A percentile compares a stretch with the other conserved stretches of the same genome.
Conservation (phyloP, 2,797 vertebrate species). For the Lophotriccus pileatus region DNA sequence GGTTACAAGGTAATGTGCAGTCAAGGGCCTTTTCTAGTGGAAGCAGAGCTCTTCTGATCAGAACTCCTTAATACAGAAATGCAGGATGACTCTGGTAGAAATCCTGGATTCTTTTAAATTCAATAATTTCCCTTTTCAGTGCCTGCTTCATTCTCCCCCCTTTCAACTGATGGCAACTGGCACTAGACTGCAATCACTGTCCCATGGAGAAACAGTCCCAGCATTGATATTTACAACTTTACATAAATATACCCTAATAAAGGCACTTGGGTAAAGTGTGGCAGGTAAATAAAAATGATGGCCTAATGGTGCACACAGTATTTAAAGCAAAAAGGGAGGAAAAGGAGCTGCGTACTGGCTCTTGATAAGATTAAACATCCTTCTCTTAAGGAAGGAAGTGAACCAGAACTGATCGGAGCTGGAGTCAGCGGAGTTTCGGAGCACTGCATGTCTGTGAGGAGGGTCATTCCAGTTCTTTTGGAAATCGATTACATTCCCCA, state of each 20-base stretch:
- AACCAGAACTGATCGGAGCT: conserved; percentile 46
- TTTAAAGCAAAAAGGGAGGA: neutral
- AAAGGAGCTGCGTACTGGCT: neutral
- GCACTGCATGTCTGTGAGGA: neutral
- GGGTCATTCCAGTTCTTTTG: conserved; percentile 56
- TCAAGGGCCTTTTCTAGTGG: neutral
- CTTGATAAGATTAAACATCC: conserved; percentile 31
- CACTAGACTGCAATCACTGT: neutral
- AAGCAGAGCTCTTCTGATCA: neutral
- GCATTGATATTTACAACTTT: neutral
- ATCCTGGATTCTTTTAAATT: neutral
- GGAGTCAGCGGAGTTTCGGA: neutral
- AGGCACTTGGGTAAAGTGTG: neutral
- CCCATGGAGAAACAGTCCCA: neutral
- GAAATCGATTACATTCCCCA: conserved; percentile 66
- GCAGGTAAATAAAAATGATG: neutral
- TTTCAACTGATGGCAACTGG: neutral
- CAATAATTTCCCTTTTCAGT: neutral
- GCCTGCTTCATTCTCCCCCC: neutral
- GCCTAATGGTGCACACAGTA: neutral
- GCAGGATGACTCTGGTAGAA: neutral
- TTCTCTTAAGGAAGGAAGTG: conserved; percentile 52
- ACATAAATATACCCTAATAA: neutral
- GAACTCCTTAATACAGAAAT: neutral
- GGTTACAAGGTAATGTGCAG: neutral